A percentile compares a stretch with the other conserved stretches of the same genome.
Conservation (phyloP, 1,140 invertebrate genomes). For the Pseudomyrmex concolor region DNA sequence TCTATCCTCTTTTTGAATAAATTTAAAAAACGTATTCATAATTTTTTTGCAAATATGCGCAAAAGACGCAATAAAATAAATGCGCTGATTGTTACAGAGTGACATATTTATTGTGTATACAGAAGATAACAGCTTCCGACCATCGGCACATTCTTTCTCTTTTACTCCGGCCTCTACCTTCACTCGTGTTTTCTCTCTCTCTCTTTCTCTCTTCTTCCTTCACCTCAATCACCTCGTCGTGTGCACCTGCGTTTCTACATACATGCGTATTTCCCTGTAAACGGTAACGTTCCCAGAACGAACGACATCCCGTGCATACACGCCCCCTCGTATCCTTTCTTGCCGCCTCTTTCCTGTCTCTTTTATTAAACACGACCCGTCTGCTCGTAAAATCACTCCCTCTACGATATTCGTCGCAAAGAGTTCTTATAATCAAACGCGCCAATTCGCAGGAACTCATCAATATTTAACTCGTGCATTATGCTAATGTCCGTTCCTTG, state of each 20-base stretch:
- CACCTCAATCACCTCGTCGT: not conserved
- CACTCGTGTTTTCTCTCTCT: not conserved
- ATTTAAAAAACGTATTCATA: not conserved
- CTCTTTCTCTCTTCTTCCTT: not conserved
- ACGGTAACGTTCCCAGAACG: constrained; percentile 64
- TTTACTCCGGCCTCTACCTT: not conserved
- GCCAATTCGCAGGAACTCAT: constrained; percentile 43
- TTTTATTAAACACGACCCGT: constrained; percentile 19
- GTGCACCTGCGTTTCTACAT: constrained; percentile 67
- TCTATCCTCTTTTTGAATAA: too few relatives aligned
- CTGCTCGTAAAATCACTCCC: constrained; percentile 41
- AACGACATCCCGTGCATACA: constrained; percentile 27
- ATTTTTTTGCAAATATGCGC: not conserved
- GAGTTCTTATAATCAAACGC: constrained; percentile 32
- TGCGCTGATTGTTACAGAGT: not conserved
- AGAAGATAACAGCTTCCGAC: constrained; percentile 62
- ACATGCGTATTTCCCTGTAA: constrained; percentile 65
- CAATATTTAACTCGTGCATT: constrained; percentile 46
- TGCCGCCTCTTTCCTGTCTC: not conserved
- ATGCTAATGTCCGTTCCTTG: constrained; percentile 28
- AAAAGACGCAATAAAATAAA: not conserved
- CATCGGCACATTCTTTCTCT: constrained; percentile 42
- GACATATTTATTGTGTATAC: constrained; percentile 67
- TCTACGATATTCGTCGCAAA: constrained; percentile 5
- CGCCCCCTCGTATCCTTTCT: constrained; percentile 20